These are phyloP conservation scores for Eristalinus sepulchralis DNA, from an alignment of 2,888 invertebrate species.

Conservation along the genomic window DNA sequence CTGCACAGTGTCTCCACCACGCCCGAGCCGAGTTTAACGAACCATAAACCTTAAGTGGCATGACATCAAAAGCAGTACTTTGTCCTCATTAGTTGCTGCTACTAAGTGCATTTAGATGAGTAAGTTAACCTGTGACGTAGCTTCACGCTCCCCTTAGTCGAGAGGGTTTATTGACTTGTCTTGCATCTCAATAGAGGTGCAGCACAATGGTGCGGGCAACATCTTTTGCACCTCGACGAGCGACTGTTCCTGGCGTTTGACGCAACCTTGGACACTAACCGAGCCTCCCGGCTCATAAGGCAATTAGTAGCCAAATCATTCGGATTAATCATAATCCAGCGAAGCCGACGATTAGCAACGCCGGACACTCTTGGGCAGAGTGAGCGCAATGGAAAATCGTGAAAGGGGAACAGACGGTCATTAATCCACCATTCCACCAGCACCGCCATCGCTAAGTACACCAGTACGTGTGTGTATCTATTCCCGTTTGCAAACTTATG, in stretches of 20 bases:
- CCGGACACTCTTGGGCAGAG: constrained; percentile 25
- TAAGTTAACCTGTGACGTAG: constrained; percentile 19
- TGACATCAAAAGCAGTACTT: constrained; percentile 60
- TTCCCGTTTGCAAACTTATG: constrained; percentile 57
- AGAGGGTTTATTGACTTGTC: constrained; percentile 45
- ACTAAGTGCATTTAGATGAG: constrained; percentile 32
- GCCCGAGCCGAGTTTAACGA: constrained; percentile 52
- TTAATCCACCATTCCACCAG: constrained; percentile 30
- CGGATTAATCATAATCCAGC: constrained; percentile 27
- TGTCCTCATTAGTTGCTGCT: constrained; percentile 34
- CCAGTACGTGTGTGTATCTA: neutral
- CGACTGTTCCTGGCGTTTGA: neutral
- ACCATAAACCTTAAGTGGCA: constrained; percentile 62
- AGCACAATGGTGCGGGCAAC: neutral
- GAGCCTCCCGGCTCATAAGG: neutral
- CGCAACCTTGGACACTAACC: neutral
- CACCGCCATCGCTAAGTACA: neutral
- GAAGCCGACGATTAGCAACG: constrained; percentile 22
- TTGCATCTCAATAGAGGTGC: neutral
- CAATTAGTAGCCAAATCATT: constrained; percentile 47
- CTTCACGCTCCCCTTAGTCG: neutral
- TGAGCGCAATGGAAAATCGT: constrained; percentile 17
- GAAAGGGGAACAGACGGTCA: constrained; percentile 49
- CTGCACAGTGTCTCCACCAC: too few species aligned
- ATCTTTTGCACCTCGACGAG: neutral